Conservation (phyloP, 2,113 vertebrate species). For the Danionella cerebrum region DNA sequence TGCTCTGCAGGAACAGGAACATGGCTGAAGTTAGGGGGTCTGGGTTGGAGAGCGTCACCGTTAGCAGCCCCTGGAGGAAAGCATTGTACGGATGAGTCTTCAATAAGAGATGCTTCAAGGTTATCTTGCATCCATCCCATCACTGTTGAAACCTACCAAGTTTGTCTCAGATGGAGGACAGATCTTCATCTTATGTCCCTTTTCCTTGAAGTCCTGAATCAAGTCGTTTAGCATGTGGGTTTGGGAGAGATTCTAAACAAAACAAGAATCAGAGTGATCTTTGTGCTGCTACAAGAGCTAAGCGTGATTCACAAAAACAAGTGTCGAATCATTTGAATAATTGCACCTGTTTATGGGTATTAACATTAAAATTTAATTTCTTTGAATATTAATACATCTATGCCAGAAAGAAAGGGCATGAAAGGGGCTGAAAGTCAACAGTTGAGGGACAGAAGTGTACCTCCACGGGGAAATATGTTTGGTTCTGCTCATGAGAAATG, state of each 20-base stretch:
- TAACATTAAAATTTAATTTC: too few relatives aligned
- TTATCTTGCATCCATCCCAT: too few relatives aligned
- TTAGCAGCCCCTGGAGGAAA: conserved; percentile 72
- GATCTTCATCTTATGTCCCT: conserved; percentile 86
- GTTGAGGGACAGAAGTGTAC: too few relatives aligned
- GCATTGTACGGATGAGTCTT: not conserved
- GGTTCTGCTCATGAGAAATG: too few relatives aligned
- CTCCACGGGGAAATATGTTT: too few relatives aligned
- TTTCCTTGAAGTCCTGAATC: conserved; percentile 89
- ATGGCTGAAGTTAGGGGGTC: conserved; percentile 91
- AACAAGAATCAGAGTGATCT: not conserved
- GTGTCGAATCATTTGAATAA: too few relatives aligned
- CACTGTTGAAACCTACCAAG: conserved; percentile 62
- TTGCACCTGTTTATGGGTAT: too few relatives aligned
- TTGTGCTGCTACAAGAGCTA: too few relatives aligned
- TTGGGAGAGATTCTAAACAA: conserved; percentile 84
- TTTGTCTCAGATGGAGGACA: conserved; percentile 69
- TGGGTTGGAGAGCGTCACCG: conserved; percentile 76
- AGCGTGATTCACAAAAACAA: too few relatives aligned
- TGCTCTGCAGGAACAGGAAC: conserved; percentile 91
- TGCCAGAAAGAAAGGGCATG: too few relatives aligned
- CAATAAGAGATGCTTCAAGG: not conserved
- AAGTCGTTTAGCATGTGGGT: conserved; percentile 87
- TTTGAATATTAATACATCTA: too few relatives aligned
- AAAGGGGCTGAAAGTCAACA: too few relatives aligned